A percentile compares a stretch with the other conserved stretches of the same genome.
Conservation (phyloP, 2,113 vertebrate species). For the Trichechus manatus region DNA sequence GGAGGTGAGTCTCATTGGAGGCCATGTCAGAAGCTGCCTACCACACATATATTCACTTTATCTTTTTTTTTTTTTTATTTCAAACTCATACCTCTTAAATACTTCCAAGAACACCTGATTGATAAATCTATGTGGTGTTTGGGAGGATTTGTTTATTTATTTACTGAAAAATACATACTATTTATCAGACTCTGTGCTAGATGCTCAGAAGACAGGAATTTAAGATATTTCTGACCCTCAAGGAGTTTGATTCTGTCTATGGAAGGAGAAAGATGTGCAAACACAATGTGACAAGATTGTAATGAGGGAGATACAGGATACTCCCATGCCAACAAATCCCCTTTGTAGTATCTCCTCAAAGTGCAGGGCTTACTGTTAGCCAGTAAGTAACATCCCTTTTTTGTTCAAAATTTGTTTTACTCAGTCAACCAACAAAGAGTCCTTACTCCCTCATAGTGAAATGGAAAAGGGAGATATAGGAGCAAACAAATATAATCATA, state of each 20-base stretch:
- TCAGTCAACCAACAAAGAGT: neutral
- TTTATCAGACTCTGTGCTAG: neutral
- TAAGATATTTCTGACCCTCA: neutral
- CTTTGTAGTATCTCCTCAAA: neutral
- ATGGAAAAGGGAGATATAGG: neutral
- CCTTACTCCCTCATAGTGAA: neutral
- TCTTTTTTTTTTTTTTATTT: neutral
- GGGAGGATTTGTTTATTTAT: neutral
- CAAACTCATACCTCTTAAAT: neutral
- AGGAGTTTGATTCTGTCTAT: neutral
- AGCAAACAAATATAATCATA: neutral
- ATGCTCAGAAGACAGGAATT: neutral
- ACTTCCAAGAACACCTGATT: neutral
- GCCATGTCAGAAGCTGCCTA: neutral
- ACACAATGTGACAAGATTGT: neutral
- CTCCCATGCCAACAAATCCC: accelerated
- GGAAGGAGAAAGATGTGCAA: neutral
- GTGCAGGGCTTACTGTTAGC: neutral
- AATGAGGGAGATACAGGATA: neutral
- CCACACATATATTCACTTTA: neutral
- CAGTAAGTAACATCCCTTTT: neutral
- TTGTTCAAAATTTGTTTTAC: neutral
- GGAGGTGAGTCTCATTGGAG: too few species aligned
- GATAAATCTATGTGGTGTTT: neutral
- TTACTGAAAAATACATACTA: neutral